phyloP scores from a whole-genome alignment of 2,888 invertebrate genomes.

The Napeogenes sylphis region DNA sequence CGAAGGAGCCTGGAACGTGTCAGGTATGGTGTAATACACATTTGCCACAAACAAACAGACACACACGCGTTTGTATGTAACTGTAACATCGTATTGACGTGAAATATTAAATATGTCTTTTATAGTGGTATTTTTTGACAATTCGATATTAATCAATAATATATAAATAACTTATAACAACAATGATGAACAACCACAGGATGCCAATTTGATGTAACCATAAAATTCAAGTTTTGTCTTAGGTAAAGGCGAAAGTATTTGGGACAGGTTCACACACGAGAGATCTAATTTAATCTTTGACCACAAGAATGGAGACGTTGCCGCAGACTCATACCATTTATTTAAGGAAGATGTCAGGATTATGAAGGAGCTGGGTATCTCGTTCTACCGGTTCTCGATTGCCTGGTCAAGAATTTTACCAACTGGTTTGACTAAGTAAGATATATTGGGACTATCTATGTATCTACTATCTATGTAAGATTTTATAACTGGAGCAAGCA shows the following conservation, averaged over 20 bases:
- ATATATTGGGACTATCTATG: constrained; percentile 30
- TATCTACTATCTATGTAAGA: neutral
- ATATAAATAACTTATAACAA: too few species aligned
- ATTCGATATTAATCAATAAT: too few species aligned
- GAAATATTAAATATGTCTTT: too few species aligned
- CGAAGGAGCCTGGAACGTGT: constrained; percentile 76
- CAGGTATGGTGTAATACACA: too few species aligned
- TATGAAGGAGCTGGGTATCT: constrained; percentile 74
- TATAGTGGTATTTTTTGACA: too few species aligned
- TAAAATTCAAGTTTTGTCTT: constrained; percentile 13
- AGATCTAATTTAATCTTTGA: constrained; percentile 73
- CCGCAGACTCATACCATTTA: constrained; percentile 82
- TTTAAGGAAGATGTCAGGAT: constrained; percentile 79
- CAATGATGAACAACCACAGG: too few species aligned
- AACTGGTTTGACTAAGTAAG: constrained; percentile 70
- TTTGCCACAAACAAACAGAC: too few species aligned
- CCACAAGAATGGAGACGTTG: constrained; percentile 78
- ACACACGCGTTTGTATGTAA: too few species aligned
- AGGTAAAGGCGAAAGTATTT: constrained; percentile 82
- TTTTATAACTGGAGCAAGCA: neutral
- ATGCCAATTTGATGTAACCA: too few species aligned
- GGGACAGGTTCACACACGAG: constrained; percentile 81
- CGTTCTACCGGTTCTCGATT: constrained; percentile 79
- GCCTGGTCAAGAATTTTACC: constrained; percentile 84
- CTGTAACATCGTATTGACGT: too few species aligned